phyloP scores from a whole-genome alignment of 2,797 vertebrate genomes.

The Rhabdophis nuchalis region DNA sequence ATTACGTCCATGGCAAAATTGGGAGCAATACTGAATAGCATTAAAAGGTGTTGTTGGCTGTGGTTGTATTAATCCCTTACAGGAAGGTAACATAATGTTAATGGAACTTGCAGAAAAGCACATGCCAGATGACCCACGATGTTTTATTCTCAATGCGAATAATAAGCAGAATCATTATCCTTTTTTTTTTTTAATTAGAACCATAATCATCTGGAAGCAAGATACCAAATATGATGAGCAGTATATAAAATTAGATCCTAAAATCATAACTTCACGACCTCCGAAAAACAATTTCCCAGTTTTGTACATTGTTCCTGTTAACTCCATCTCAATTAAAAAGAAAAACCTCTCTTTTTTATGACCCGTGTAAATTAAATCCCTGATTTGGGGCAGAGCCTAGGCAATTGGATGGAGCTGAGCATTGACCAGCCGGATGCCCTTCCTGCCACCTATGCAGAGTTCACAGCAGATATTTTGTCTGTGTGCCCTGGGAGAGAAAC shows the following conservation, averaged over 20 bases:
- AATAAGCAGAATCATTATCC: not conserved
- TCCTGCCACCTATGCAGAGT: not conserved
- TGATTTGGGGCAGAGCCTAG: not conserved
- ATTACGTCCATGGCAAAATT: not conserved
- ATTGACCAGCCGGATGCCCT: not conserved
- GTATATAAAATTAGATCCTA: not conserved
- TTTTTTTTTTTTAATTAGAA: not conserved
- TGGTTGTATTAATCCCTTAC: not conserved
- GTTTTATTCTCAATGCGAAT: not conserved
- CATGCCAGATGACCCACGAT: not conserved
- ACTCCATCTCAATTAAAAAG: not conserved
- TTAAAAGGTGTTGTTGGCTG: not conserved
- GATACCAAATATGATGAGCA: not conserved
- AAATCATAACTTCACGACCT: not conserved
- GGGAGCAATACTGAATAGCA: not conserved
- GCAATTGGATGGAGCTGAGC: not conserved
- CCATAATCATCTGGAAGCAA: not conserved
- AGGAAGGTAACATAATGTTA: not conserved
- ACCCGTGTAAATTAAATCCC: not conserved
- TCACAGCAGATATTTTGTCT: not conserved
- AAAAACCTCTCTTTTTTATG: too few species aligned
- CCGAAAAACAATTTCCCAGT: not conserved
- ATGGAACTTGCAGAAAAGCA: not conserved
- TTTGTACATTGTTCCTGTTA: not conserved
- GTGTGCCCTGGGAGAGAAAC: not conserved